phyloP scores from a whole-genome alignment of 1,140 invertebrate species.

The Rhyacophila brunnea region DNA sequence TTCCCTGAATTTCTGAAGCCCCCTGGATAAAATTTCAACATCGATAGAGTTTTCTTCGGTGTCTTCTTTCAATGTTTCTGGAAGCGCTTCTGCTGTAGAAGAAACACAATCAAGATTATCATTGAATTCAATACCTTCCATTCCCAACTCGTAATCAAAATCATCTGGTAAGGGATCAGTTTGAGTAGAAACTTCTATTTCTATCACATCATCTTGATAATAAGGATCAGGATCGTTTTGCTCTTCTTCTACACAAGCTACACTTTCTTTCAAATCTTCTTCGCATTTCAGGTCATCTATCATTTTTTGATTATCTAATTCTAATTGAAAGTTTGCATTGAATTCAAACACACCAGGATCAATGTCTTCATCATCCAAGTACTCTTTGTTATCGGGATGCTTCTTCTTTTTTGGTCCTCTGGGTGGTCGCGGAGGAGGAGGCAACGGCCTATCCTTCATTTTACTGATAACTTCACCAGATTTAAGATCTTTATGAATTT shows the following conservation, averaged over 20 bases:
- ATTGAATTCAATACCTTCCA: conserved; percentile 52
- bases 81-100: background rate
- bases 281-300: background rate
- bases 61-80: conserved; percentile 9
- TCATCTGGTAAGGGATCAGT: conserved; percentile 79
- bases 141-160: conserved; percentile 64
- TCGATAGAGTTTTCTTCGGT: conserved; percentile 37
- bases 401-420: conserved; percentile 54
- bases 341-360: background rate
- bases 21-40: conserved; percentile 43
- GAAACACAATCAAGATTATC: conserved; percentile 16
- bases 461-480: conserved; percentile 72
- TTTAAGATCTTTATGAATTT: conserved; percentile 58
- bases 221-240: conserved; percentile 1
- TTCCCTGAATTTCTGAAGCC: conserved; percentile 48
- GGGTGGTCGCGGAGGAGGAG: conserved; percentile 77
- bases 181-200: conserved; percentile 75
- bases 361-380: conserved; percentile 31
- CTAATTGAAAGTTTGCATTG: background rate
- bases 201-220: conserved; percentile 46
- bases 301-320: conserved; percentile 3
- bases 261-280: conserved; percentile 1
- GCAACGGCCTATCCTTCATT: conserved; percentile 77
- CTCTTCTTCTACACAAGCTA: background rate
- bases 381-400: conserved; percentile 41